phyloP scores from a whole-genome alignment of 2,113 vertebrate genomes.

The Cisticola juncidis region DNA sequence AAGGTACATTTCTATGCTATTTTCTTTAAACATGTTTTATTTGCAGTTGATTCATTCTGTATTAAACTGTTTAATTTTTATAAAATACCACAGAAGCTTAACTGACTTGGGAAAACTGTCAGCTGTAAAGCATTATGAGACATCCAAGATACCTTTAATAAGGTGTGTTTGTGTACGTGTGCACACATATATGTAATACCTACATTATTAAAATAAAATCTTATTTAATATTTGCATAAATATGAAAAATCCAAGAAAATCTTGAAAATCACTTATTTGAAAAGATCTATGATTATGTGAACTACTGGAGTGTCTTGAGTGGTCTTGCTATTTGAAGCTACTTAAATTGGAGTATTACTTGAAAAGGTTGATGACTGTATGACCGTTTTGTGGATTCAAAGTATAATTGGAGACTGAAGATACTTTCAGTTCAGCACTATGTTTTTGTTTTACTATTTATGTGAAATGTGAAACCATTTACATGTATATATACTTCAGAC shows the following conservation, averaged over 20 bases:
- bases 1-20: neutral
- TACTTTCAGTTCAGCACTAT: neutral
- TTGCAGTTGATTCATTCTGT: neutral
- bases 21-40: neutral
- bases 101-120: neutral
- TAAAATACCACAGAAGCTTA: neutral
- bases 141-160: neutral
- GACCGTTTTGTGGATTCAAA: neutral
- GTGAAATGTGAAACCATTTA: neutral
- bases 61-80: neutral
- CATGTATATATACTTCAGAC: neutral
- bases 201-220: neutral
- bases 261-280: neutral
- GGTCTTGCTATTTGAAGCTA: neutral
- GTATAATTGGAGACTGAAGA: neutral
- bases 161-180: neutral
- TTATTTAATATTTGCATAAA: neutral
- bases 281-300: neutral
- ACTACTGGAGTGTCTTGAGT: neutral
- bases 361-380: neutral
- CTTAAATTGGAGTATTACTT: neutral
- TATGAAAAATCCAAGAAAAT: neutral
- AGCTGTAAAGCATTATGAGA: neutral
- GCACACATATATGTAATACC: neutral
- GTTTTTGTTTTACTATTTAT: neutral